Evolutionary conservation across 2,113 vertebrate genomes (phyloP).

Genomic region (Cololabis saira): DNA sequence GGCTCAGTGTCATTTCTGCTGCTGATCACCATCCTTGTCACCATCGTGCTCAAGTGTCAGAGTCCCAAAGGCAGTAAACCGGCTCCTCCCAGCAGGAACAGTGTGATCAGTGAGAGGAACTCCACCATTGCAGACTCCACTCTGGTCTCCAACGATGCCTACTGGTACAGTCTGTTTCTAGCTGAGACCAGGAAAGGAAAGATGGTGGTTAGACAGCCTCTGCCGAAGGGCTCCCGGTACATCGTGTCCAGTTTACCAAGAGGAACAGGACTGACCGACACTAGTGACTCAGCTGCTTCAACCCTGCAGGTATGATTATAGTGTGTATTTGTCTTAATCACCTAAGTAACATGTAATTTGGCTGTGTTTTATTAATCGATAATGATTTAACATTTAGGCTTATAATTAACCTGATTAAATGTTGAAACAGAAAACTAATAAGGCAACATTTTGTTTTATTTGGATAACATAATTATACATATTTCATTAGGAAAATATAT

Average conservation of each 20-base stretch:
- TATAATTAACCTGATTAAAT: too few relatives aligned
- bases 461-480: too few relatives aligned
- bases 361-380: too few relatives aligned
- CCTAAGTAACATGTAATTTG: too few relatives aligned
- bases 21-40: constrained; percentile 71
- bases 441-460: too few relatives aligned
- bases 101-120: constrained; percentile 75
- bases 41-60: constrained; percentile 76
- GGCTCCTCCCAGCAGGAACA: constrained; percentile 72
- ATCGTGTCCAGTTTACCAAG: constrained; percentile 75
- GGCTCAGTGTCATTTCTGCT: constrained; percentile 83
- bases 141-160: constrained; percentile 77
- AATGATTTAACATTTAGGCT: too few relatives aligned
- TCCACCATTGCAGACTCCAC: constrained; percentile 76
- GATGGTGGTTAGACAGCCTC: constrained; percentile 75
- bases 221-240: constrained; percentile 75
- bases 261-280: constrained; percentile 48
- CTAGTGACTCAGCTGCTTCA: constrained; percentile 1
- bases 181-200: constrained; percentile 78
- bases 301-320: background rate
- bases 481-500: too few relatives aligned
- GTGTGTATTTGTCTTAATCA: too few relatives aligned
- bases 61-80: constrained; percentile 62
- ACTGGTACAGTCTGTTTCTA: constrained; percentile 78
- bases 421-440: too few relatives aligned